These are phyloP conservation scores for Sarcophaga variegata DNA, from an alignment of 2,888 invertebrate species.

Conservation along the genomic window DNA sequence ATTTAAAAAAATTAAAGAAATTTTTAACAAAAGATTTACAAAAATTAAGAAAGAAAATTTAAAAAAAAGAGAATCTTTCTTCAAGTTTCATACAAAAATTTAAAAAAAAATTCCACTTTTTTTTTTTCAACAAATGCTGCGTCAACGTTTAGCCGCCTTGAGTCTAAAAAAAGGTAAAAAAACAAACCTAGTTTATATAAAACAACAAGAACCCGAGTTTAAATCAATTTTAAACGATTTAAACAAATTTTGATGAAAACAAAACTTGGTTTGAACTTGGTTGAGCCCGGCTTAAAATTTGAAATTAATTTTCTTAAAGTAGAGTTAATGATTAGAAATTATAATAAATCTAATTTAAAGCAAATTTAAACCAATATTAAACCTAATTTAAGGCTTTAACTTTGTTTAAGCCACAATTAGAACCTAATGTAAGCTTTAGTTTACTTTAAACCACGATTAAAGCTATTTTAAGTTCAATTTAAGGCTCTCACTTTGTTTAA, in stretches of 20 bases:
- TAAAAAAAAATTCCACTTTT: neutral
- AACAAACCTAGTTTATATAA: neutral
- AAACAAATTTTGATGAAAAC: neutral
- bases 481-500: too few species aligned
- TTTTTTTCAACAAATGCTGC: conserved; percentile 75
- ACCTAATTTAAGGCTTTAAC: too few species aligned
- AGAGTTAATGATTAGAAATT: too few species aligned
- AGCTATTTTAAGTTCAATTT: too few species aligned
- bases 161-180: conserved; percentile 80
- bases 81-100: neutral
- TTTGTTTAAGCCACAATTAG: too few species aligned
- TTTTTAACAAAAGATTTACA: conserved; percentile 3
- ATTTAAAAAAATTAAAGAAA: neutral
- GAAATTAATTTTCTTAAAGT: neutral
- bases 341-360: too few species aligned
- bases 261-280: neutral
- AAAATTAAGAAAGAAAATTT: conserved; percentile 10
- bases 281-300: neutral
- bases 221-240: neutral
- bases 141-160: conserved; percentile 79
- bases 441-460: neutral
- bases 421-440: neutral
- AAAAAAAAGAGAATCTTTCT: neutral
- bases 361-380: too few species aligned
- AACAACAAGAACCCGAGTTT: too few species aligned